These are phyloP conservation scores for Bombus ignitus DNA, from an alignment of 1,140 invertebrate species.

Conservation along the genomic window DNA sequence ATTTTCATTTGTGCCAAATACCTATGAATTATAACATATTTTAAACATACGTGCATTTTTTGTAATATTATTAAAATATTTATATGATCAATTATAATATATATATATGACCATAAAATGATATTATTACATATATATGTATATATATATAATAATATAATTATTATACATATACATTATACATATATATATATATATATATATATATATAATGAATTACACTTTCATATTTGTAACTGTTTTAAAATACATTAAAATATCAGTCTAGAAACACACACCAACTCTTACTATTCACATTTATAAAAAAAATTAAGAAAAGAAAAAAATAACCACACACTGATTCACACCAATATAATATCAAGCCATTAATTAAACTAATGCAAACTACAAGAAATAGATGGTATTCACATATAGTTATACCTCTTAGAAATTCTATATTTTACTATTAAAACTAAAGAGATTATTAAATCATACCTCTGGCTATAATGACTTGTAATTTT, in stretches of 20 bases:
- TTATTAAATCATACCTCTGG: constrained; percentile 13
- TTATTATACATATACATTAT: no score
- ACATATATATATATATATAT: not conserved
- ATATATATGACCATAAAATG: no score
- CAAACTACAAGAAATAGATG: constrained; percentile 13
- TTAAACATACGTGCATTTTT: constrained; percentile 18
- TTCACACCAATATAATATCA: constrained; percentile 41
- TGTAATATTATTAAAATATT: constrained; percentile 5
- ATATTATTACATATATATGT: no score
- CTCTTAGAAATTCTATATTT: constrained; percentile 7
- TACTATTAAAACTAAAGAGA: not conserved
- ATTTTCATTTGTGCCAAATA: constrained; percentile 3
- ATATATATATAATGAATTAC: not conserved
- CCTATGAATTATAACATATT: not conserved
- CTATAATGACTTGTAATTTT: constrained; percentile 30
- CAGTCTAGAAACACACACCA: not conserved
- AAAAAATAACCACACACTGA: constrained; percentile 25
- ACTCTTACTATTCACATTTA: constrained; percentile 20
- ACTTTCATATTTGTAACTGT: constrained; percentile 30
- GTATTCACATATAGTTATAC: not conserved
- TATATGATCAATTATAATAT: not conserved
- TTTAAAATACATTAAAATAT: constrained; percentile 12
- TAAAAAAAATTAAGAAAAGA: constrained; percentile 1
- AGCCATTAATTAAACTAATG: constrained; percentile 33
- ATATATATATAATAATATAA: not conserved